These are phyloP conservation scores for Picathartes gymnocephalus DNA, from an alignment of 2,113 vertebrate species.

Conservation along the genomic window DNA sequence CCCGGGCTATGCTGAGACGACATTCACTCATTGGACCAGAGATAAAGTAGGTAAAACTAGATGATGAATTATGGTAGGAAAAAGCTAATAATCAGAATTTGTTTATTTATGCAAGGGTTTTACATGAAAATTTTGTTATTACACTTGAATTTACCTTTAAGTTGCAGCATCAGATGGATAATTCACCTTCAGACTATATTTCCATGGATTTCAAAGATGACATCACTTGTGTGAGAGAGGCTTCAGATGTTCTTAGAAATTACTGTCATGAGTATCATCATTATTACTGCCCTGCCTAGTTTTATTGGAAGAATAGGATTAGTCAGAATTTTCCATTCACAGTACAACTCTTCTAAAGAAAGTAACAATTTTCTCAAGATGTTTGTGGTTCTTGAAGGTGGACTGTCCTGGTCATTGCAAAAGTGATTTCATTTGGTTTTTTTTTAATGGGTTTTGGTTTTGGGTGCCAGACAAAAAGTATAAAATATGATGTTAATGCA, in stretches of 20 bases:
- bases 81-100: neutral
- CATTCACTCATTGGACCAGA: conserved; percentile 93
- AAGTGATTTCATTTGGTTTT: neutral
- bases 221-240: neutral
- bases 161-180: neutral
- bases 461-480: neutral
- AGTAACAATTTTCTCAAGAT: neutral
- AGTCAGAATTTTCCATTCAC: neutral
- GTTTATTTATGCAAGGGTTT: neutral
- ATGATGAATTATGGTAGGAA: neutral
- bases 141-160: neutral
- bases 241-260: neutral
- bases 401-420: neutral
- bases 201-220: neutral
- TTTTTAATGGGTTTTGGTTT: neutral
- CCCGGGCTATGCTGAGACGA: conserved; percentile 88
- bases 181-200: neutral
- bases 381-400: neutral
- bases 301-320: neutral
- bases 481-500: conserved; percentile 5
- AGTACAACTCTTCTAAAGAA: neutral
- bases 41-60: conserved; percentile 80
- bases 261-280: neutral
- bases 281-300: neutral
- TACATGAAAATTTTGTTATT: neutral